Conservation (phyloP, 2,888 invertebrate genomes). For the Drosophila lutescens region DNA sequence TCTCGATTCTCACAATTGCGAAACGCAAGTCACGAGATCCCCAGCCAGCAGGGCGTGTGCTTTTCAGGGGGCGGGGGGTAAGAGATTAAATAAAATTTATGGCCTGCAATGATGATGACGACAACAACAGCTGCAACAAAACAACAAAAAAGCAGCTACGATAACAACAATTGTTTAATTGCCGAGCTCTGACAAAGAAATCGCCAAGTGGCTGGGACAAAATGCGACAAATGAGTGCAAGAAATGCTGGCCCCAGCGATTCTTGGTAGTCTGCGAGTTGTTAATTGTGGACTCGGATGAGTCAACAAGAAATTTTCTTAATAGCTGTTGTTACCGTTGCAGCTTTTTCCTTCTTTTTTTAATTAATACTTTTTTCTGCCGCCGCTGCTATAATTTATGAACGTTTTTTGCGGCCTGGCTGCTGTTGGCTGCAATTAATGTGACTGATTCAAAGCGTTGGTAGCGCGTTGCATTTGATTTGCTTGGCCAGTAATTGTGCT, state of each 20-base stretch:
- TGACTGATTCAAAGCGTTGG: slow-evolving; percentile 72
- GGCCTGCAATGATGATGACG: slow-evolving; percentile 52
- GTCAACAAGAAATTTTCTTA: slow-evolving; percentile 78
- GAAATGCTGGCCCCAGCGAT: slow-evolving; percentile 57
- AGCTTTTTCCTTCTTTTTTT: slow-evolving; percentile 65
- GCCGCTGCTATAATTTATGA: slow-evolving; percentile 68
- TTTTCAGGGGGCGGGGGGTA: slow-evolving; percentile 9
- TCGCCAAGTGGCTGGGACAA: slow-evolving; percentile 63
- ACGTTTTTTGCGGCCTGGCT: slow-evolving; percentile 50
- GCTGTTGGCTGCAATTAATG: slow-evolving; percentile 59
- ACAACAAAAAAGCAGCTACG: slow-evolving; percentile 31
- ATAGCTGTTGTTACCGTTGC: slow-evolving; percentile 73
- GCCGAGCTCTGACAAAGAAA: slow-evolving; percentile 73
- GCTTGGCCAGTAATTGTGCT: slow-evolving; percentile 74
- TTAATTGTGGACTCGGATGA: slow-evolving; percentile 74
- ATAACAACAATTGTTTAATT: slow-evolving; percentile 72
- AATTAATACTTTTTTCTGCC: slow-evolving; percentile 72
- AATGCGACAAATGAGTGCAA: slow-evolving; percentile 72
- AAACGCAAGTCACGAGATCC: slow-evolving; percentile 74
- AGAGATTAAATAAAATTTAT: slow-evolving; percentile 67
- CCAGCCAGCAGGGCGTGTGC: slow-evolving; percentile 67
- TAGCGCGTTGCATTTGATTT: slow-evolving; percentile 79
- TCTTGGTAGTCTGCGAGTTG: slow-evolving; percentile 65
- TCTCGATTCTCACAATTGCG: slow-evolving; percentile 74
- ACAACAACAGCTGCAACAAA: slow-evolving; percentile 29